A percentile compares a stretch with the other conserved stretches of the same genome.
Evolutionary conservation across 1,140 invertebrate species (phyloP).

Genomic region (Scaptomyza pallida): DNA sequence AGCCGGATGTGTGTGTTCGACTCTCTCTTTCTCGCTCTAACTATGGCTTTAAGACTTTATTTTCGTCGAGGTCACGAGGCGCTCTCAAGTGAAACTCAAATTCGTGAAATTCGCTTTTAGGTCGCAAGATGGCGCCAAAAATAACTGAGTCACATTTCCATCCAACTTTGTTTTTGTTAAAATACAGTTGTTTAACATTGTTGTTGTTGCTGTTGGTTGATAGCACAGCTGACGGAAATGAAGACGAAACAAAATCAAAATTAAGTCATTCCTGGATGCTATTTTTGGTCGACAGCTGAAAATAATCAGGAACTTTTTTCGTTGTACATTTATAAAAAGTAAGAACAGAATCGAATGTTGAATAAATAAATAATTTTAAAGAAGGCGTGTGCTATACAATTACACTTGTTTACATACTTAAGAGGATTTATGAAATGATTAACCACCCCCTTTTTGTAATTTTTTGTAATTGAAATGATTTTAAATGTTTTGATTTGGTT

Average conservation of each 20-base stretch:
- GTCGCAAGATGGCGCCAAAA: conserved; percentile 13
- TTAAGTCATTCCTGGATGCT: conserved; percentile 16
- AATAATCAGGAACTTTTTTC: conserved; percentile 6
- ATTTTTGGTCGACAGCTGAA: conserved; percentile 8
- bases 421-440: too few species aligned
- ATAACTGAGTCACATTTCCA: conserved; percentile 24
- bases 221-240: conserved; percentile 45
- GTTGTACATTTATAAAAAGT: too few species aligned
- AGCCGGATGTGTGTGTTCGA: conserved; percentile 22
- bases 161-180: conserved; percentile 13
- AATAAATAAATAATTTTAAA: too few species aligned
- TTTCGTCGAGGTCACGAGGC: conserved; percentile 28
- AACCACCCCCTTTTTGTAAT: too few species aligned
- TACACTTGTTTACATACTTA: too few species aligned
- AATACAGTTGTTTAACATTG: background rate
- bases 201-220: conserved; percentile 23
- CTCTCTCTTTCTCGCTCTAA: background rate
- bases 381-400: too few species aligned
- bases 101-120: conserved; percentile 14
- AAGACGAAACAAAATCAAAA: conserved; percentile 29
- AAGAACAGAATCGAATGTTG: too few species aligned
- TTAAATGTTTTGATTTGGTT: too few species aligned
- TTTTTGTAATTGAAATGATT: too few species aligned
- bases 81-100: conserved; percentile 29
- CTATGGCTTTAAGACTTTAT: conserved; percentile 6